These are phyloP conservation scores for Hyposoter didymator DNA, from an alignment of 2,888 invertebrate species.

Conservation along the genomic window DNA sequence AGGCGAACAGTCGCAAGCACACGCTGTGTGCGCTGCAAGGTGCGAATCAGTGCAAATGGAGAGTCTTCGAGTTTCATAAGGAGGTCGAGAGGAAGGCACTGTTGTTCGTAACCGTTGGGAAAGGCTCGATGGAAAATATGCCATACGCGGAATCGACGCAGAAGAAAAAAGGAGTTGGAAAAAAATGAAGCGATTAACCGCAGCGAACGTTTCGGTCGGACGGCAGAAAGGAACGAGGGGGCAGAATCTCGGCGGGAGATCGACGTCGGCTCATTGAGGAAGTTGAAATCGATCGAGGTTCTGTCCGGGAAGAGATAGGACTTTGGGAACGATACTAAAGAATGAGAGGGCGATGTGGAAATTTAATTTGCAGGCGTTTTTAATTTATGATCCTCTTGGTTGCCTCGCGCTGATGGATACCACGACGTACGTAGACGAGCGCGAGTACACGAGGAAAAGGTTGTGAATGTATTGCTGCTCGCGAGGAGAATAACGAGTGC, in stretches of 20 bases:
- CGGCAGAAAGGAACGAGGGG: not conserved
- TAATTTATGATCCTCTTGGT: conserved; percentile 52
- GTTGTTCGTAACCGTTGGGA: not conserved
- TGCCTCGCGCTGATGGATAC: conserved; percentile 19
- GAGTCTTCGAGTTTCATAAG: not conserved
- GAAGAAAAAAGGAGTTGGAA: not conserved
- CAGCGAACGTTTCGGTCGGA: too few species aligned
- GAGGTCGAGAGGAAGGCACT: not conserved
- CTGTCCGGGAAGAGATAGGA: not conserved
- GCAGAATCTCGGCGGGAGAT: not conserved
- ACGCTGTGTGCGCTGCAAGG: not conserved
- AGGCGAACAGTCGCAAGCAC: too few species aligned
- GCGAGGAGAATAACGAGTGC: conserved; percentile 52
- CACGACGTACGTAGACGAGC: not conserved
- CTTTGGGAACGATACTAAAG: conserved; percentile 4
- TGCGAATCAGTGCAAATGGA: conserved; percentile 16
- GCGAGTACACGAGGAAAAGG: not conserved
- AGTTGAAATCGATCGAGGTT: conserved; percentile 3
- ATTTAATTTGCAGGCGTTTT: conserved; percentile 50
- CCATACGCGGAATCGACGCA: not conserved
- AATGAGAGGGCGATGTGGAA: conserved; percentile 32
- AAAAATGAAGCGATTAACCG: not conserved
- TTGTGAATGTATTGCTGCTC: conserved; percentile 8
- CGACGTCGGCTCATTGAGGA: not conserved
- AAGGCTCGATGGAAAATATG: not conserved